Conservation (phyloP, 2,888 invertebrate species). For the Chloromyia formosa region DNA sequence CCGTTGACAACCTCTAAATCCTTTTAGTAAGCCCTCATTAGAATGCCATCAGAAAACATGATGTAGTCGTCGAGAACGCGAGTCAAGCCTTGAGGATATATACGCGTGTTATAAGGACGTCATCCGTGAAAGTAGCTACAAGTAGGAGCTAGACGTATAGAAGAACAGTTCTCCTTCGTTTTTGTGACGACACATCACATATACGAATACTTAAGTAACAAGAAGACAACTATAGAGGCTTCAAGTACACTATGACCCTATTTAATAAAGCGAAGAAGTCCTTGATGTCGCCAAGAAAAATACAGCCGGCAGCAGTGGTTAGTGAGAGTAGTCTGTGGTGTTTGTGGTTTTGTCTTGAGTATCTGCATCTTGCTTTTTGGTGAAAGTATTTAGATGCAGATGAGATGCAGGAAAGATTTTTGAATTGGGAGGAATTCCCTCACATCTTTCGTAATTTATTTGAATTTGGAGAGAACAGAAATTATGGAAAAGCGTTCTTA, state of each 20-base stretch:
- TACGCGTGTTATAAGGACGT: not conserved
- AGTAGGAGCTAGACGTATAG: not conserved
- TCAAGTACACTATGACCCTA: constrained; percentile 8
- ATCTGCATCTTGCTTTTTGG: too few species aligned
- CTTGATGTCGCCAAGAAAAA: constrained; percentile 28
- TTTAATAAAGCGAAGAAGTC: constrained; percentile 37
- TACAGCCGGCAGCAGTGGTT: too few species aligned
- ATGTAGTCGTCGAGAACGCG: not conserved
- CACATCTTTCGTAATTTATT: too few species aligned
- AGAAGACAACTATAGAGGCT: not conserved
- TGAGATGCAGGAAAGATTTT: too few species aligned
- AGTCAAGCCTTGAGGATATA: constrained; percentile 13
- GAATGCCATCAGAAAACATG: not conserved
- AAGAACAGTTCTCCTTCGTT: too few species aligned
- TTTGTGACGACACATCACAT: too few species aligned
- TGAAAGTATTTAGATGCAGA: too few species aligned
- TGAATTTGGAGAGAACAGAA: too few species aligned
- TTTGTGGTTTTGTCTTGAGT: too few species aligned
- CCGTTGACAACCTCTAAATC: constrained; percentile 32
- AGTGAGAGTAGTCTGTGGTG: too few species aligned
- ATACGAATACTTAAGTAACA: not conserved
- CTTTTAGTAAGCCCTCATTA: constrained; percentile 28
- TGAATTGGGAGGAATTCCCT: too few species aligned
- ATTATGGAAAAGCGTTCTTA: too few species aligned
- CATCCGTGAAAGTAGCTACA: constrained; percentile 14